Percentiles rank a stretch among this genome's conserved stretches.
Conservation (phyloP, 2,888 invertebrate species). For the Eumacrocentrus americanus region DNA sequence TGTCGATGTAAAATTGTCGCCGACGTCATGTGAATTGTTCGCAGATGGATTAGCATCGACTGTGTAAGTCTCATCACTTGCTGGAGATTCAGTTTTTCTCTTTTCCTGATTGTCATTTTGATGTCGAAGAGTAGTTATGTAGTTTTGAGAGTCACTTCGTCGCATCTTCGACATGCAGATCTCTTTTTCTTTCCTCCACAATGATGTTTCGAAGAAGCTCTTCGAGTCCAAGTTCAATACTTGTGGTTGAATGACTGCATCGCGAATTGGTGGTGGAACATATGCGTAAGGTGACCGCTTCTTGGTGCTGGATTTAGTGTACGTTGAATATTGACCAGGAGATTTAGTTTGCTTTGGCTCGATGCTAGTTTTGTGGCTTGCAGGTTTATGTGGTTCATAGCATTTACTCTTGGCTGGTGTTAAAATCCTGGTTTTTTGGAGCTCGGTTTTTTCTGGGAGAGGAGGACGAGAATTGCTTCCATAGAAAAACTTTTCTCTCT, state of each 20-base stretch:
- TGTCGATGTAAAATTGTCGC: neutral
- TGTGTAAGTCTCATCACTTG: slow-evolving; percentile 36
- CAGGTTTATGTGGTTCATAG: slow-evolving; percentile 52
- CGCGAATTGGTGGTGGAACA: slow-evolving; percentile 39
- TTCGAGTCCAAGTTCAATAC: slow-evolving; percentile 41
- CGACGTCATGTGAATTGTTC: slow-evolving; percentile 7
- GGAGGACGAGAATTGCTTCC: slow-evolving; percentile 34
- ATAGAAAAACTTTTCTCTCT: slow-evolving; percentile 47
- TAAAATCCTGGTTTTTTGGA: slow-evolving; percentile 30
- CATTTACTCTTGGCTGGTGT: slow-evolving; percentile 38
- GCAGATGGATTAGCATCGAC: slow-evolving; percentile 24
- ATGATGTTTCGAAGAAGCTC: slow-evolving; percentile 48
- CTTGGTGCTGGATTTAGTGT: slow-evolving; percentile 19
- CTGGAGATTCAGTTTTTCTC: slow-evolving; percentile 18
- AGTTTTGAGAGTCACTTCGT: slow-evolving; percentile 24
- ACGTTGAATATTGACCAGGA: slow-evolving; percentile 36
- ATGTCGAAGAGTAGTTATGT: neutral
- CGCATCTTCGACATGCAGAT: slow-evolving; percentile 53
- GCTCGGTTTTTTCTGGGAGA: neutral
- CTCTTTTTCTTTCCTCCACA: slow-evolving; percentile 50
- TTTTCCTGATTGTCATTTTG: neutral
- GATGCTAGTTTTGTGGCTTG: slow-evolving; percentile 49
- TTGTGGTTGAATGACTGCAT: slow-evolving; percentile 41
- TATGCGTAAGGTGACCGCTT: slow-evolving; percentile 35
- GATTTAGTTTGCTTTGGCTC: slow-evolving; percentile 45